Evolutionary conservation across 2,113 vertebrate species (phyloP).

Genomic region (Catagonus wagneri): DNA sequence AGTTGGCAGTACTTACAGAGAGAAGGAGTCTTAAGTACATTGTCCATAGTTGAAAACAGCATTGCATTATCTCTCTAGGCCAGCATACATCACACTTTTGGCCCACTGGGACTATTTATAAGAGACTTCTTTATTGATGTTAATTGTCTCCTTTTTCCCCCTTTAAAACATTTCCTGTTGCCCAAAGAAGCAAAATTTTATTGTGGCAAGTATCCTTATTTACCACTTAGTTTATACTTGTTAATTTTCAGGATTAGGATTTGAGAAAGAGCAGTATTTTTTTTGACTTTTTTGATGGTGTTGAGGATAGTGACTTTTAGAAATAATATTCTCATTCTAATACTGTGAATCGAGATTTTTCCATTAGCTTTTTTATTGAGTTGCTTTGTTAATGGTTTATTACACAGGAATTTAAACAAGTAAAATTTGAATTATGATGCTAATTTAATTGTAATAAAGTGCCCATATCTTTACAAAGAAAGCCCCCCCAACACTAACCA

Average conservation of each 20-base stretch:
- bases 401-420: neutral
- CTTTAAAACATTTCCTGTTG: neutral
- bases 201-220: neutral
- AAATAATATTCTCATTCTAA: neutral
- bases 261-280: conserved; percentile 45
- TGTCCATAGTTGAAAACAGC: neutral
- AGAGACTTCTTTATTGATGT: conserved; percentile 21
- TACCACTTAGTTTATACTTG: neutral
- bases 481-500: neutral
- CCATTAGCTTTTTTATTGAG: conserved; percentile 28
- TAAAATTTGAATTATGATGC: neutral
- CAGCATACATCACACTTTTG: neutral
- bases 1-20: neutral
- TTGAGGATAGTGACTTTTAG: neutral
- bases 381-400: conserved; percentile 18
- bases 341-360: conserved; percentile 10
- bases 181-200: conserved; percentile 15
- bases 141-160: neutral
- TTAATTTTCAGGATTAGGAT: conserved; percentile 18
- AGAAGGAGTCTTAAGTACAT: neutral
- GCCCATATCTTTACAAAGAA: neutral
- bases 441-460: conserved; percentile 41
- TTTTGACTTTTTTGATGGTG: conserved; percentile 47
- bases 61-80: neutral
- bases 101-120: neutral